phyloP scores from a whole-genome alignment of 2,113 vertebrate species.

The Rana temporaria region DNA sequence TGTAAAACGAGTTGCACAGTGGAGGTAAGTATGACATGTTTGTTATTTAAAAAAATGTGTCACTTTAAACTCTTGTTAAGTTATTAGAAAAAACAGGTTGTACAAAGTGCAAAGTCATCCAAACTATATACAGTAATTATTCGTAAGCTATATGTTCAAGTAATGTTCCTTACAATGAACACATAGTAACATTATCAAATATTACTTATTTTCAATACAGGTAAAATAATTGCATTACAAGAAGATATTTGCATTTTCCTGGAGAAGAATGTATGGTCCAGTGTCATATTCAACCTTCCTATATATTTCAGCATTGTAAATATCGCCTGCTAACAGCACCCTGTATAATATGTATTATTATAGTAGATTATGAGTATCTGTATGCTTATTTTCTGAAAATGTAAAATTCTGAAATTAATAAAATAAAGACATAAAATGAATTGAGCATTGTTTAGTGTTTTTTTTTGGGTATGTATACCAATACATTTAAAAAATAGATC shows the following conservation, averaged over 20 bases:
- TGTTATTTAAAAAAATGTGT: no score
- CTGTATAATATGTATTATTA: neutral
- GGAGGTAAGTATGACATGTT: no score
- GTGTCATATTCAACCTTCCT: no score
- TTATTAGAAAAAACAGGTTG: no score
- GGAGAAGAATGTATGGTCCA: neutral
- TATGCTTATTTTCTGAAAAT: neutral
- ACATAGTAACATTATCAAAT: slow-evolving; percentile 16
- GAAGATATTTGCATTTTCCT: neutral
- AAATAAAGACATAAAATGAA: slow-evolving; percentile 32
- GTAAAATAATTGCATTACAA: slow-evolving; percentile 28
- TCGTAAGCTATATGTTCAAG: no score
- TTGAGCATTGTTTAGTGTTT: neutral
- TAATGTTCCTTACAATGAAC: neutral
- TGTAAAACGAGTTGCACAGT: no score
- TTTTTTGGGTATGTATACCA: no score
- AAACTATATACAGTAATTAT: no score
- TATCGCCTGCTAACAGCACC: neutral
- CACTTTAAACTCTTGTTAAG: no score
- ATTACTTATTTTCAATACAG: neutral
- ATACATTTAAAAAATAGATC: no score
- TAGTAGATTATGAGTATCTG: neutral
- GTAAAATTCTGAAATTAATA: neutral
- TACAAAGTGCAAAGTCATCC: no score
- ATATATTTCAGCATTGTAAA: slow-evolving; percentile 8